Conservation (phyloP, 2,888 invertebrate genomes). For the Stegana nigrithorax region DNA sequence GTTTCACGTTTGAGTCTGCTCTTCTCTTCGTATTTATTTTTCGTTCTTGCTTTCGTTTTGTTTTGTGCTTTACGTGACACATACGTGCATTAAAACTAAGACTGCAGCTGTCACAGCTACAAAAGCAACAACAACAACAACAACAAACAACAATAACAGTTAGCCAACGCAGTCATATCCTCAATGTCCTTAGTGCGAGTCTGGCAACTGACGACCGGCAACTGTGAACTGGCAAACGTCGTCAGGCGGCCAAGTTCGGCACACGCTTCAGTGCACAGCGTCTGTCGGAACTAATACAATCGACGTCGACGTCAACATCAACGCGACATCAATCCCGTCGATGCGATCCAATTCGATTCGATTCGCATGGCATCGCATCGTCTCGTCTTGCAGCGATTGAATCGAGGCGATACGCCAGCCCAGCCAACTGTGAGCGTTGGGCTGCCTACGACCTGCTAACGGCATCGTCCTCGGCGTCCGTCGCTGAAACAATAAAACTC, state of each 20-base stretch:
- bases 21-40: no score
- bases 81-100: constrained; percentile 10
- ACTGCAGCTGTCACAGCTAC: constrained; percentile 6
- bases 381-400: no score
- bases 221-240: background rate
- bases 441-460: no score
- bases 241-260: background rate
- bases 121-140: background rate
- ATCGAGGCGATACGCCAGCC: no score
- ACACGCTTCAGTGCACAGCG: background rate
- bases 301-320: constrained; percentile 9
- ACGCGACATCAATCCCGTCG: constrained; percentile 7
- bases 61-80: background rate
- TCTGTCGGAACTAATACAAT: constrained; percentile 9
- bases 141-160: background rate
- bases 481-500: no score
- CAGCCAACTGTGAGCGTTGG: background rate
- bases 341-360: background rate
- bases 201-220: background rate
- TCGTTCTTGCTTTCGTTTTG: background rate
- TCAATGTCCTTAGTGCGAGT: background rate
- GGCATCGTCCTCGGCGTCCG: no score
- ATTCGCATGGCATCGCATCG: background rate
- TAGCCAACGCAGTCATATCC: constrained; percentile 5
- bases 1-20: no score